A percentile compares a stretch with the other conserved stretches of the same genome.
Evolutionary conservation across 2,113 vertebrate species (phyloP).

Genomic region (Microcebus ravelobensis): DNA sequence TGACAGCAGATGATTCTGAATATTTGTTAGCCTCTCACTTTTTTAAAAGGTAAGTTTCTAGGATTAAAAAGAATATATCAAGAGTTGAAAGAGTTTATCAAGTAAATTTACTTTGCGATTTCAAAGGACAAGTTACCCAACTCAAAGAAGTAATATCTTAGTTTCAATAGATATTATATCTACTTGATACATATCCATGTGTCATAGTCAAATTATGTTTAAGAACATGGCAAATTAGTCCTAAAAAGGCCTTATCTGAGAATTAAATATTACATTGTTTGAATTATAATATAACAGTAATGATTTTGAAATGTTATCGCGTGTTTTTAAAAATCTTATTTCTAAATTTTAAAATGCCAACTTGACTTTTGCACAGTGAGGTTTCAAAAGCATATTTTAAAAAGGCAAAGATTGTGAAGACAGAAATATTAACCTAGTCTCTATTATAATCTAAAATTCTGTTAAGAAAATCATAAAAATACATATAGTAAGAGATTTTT

Average conservation of each 20-base stretch:
- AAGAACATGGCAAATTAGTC: slow-evolving; percentile 19
- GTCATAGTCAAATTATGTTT: slow-evolving; percentile 12
- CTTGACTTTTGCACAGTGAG: slow-evolving; percentile 30
- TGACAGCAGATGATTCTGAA: slow-evolving; percentile 7
- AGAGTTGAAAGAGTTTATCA: slow-evolving; percentile 31
- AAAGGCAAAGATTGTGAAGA: slow-evolving; percentile 34
- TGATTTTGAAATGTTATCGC: slow-evolving; percentile 40
- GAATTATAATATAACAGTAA: slow-evolving; percentile 42
- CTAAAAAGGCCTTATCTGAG: background rate
- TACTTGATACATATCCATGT: background rate
- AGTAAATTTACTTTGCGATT: slow-evolving; percentile 50
- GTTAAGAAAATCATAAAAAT: slow-evolving; percentile 32
- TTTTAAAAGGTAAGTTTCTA: slow-evolving; percentile 45
- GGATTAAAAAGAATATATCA: slow-evolving; percentile 17
- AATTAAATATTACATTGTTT: slow-evolving; percentile 28
- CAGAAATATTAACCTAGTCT: slow-evolving; percentile 36
- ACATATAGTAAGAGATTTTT: background rate
- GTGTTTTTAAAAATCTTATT: slow-evolving; percentile 50
- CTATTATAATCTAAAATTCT: slow-evolving; percentile 37
- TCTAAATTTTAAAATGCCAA: slow-evolving; percentile 33
- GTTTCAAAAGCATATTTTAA: slow-evolving; percentile 51
- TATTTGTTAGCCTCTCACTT: slow-evolving; percentile 3
- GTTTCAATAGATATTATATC: background rate
- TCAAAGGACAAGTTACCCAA: background rate
- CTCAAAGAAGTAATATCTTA: slow-evolving; percentile 27